phyloP scores from a whole-genome alignment of 2,888 invertebrate genomes.

The Melieria omissa region DNA sequence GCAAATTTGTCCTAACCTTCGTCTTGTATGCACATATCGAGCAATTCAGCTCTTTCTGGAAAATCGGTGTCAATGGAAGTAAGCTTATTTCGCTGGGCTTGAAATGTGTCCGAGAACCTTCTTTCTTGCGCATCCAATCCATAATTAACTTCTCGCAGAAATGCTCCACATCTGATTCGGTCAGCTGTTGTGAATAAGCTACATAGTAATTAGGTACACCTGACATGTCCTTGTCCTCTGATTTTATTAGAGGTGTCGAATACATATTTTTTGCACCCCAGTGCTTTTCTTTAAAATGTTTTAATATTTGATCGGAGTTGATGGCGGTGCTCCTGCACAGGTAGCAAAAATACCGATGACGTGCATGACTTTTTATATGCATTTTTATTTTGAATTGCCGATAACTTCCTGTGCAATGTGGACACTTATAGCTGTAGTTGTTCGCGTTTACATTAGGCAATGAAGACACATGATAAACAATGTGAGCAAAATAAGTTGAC shows the following conservation, averaged over 20 bases:
- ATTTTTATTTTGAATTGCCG: constrained; percentile 65
- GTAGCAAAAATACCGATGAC: constrained; percentile 71
- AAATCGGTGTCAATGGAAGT: constrained; percentile 75
- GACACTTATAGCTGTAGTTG: constrained; percentile 50
- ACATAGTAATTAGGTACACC: constrained; percentile 62
- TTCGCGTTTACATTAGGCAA: constrained; percentile 40
- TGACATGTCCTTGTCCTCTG: not conserved
- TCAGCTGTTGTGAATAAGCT: constrained; percentile 63
- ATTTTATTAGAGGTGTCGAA: constrained; percentile 30
- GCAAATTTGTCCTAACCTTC: constrained; percentile 78
- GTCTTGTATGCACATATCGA: constrained; percentile 76
- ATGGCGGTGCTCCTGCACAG: constrained; percentile 68
- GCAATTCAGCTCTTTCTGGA: constrained; percentile 73
- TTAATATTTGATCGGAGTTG: constrained; percentile 53
- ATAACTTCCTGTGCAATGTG: constrained; percentile 45
- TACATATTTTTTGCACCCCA: constrained; percentile 47
- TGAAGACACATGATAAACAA: constrained; percentile 50
- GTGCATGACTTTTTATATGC: constrained; percentile 73
- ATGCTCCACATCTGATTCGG: constrained; percentile 46
- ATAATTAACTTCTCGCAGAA: constrained; percentile 53
- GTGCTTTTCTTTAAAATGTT: constrained; percentile 71
- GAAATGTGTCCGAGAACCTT: constrained; percentile 60
- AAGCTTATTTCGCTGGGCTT: constrained; percentile 73
- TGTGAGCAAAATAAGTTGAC: constrained; percentile 51
- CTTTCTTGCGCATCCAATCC: constrained; percentile 52